Conservation (phyloP, 2,113 vertebrate genomes). For the Speoplatyrhinus poulsoni region DNA sequence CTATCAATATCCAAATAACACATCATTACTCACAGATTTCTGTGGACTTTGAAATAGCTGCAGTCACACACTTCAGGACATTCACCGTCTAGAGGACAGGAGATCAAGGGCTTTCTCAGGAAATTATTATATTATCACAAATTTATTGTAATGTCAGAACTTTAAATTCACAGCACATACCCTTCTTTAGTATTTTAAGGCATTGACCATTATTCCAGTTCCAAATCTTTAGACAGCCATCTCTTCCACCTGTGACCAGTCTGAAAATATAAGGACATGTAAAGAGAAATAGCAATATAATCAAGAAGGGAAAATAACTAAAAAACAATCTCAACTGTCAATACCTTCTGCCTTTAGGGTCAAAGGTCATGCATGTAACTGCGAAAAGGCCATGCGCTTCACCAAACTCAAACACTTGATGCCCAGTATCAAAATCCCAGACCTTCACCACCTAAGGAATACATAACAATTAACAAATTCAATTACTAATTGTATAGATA, state of each 20-base stretch:
- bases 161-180: constrained; percentile 34
- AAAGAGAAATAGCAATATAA: neutral
- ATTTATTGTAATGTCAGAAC: neutral
- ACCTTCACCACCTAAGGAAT: constrained; percentile 73
- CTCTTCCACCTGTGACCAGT: constrained; percentile 77
- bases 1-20: constrained; percentile 20
- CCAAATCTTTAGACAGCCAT: constrained; percentile 75
- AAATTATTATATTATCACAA: neutral
- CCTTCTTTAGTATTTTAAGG: constrained; percentile 69
- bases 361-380: constrained; percentile 78
- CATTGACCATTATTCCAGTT: constrained; percentile 74
- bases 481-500: neutral
- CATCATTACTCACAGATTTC: constrained; percentile 72
- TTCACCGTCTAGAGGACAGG: constrained; percentile 56
- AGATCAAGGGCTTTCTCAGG: too few relatives aligned
- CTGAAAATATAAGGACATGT: constrained; percentile 39
- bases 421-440: constrained; percentile 79
- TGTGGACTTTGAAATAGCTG: constrained; percentile 72
- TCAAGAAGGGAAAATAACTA: neutral
- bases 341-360: constrained; percentile 76
- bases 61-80: constrained; percentile 76
- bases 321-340: neutral
- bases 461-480: too few relatives aligned
- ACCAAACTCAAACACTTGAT: constrained; percentile 76
- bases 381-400: constrained; percentile 55